Conservation (phyloP, 2,797 vertebrate genomes). For the Sitta carolinensis region DNA sequence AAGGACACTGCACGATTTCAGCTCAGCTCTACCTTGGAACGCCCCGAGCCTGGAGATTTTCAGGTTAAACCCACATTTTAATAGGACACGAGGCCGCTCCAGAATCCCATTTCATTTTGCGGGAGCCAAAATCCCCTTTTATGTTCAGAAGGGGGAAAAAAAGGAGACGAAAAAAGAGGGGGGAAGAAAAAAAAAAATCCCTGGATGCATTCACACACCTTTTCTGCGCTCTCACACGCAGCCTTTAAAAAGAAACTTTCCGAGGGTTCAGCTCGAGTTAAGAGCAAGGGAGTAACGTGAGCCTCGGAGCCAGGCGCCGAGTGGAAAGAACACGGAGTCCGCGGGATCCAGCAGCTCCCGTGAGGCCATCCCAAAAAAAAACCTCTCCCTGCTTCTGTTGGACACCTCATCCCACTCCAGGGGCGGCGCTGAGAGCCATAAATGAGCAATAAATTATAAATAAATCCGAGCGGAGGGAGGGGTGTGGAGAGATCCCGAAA, state of each 20-base stretch:
- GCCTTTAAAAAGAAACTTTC: conserved; percentile 24
- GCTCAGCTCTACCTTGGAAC: background rate
- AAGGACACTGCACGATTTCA: background rate
- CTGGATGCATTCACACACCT: background rate
- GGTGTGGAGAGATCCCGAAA: background rate
- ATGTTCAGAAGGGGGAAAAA: fast-evolving
- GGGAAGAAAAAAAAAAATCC: fast-evolving
- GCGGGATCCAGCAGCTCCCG: background rate
- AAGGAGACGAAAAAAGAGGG: fast-evolving
- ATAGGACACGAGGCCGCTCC: fast-evolving
- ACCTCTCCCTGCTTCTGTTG: background rate
- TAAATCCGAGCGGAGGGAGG: background rate
- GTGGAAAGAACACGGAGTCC: conserved; percentile 44
- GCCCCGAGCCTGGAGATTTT: background rate
- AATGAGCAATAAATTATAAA: background rate
- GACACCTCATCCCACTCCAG: background rate
- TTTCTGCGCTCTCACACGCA: background rate
- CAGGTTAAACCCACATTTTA: background rate
- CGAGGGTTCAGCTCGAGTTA: conserved; percentile 39
- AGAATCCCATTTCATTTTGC: fast-evolving
- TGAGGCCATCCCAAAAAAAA: background rate
- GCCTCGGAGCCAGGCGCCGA: background rate
- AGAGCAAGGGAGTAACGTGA: conserved; percentile 48
- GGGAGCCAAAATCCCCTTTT: background rate
- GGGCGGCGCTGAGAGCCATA: background rate